Evolutionary conservation across 2,888 invertebrate species (phyloP).

Genomic region (Dolichomitus sp.): DNA sequence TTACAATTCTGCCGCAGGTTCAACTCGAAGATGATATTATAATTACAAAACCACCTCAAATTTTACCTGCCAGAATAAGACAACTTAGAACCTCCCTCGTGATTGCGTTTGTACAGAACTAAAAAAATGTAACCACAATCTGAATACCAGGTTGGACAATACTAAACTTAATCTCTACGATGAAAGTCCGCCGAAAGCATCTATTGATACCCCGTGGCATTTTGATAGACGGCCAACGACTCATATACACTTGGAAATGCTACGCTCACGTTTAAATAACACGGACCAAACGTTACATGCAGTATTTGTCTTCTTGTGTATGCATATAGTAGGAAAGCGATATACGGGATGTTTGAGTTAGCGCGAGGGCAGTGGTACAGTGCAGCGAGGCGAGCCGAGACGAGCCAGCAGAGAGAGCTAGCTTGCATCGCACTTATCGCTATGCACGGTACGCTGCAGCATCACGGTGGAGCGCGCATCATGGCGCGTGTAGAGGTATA

Average conservation of each 20-base stretch:
- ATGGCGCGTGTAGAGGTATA: not conserved
- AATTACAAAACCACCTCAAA: no score
- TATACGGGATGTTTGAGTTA: slow-evolving; percentile 62
- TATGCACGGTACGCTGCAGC: slow-evolving; percentile 55
- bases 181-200: no score
- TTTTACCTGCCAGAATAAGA: no score
- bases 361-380: slow-evolving; percentile 34
- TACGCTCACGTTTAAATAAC: not conserved
- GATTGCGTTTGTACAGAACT: no score
- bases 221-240: not conserved
- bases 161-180: no score
- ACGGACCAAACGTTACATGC: slow-evolving; percentile 9
- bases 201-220: no score
- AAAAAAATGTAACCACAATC: no score
- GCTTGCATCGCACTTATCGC: slow-evolving; percentile 61
- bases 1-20: no score
- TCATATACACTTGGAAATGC: not conserved
- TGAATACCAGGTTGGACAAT: no score
- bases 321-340: slow-evolving; percentile 40
- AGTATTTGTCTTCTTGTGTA: slow-evolving; percentile 47
- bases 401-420: slow-evolving; percentile 16
- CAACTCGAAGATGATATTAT: no score
- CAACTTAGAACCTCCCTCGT: no score
- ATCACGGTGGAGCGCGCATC: slow-evolving; percentile 42
- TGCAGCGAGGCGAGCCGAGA: slow-evolving; percentile 11